A percentile compares a stretch with the other conserved stretches of the same genome.
Evolutionary conservation across 2,113 vertebrate species (phyloP).

Genomic region (Mionectes macconnelli): DNA sequence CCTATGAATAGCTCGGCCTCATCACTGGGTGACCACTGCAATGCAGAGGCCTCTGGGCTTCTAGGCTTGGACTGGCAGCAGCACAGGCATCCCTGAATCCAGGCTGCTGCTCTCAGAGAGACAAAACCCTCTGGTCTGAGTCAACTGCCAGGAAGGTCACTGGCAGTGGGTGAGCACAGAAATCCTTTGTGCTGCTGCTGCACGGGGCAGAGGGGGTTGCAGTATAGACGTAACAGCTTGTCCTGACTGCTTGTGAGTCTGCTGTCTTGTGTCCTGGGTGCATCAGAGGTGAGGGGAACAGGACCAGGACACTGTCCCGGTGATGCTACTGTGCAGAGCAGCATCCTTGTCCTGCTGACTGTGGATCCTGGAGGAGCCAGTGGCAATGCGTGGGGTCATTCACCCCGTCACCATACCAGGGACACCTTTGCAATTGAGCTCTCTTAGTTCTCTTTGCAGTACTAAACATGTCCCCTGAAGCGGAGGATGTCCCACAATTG

Average conservation of each 20-base stretch:
- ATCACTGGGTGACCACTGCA: not conserved
- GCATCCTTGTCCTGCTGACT: not conserved
- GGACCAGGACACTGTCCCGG: not conserved
- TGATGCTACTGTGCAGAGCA: not conserved
- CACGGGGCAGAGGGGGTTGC: not conserved
- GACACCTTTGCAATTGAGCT: not conserved
- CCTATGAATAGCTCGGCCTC: not conserved
- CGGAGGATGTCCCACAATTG: not conserved
- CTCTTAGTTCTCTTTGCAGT: not conserved
- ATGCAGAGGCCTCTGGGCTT: not conserved
- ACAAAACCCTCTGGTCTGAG: not conserved
- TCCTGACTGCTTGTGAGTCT: not conserved
- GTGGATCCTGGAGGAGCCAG: not conserved
- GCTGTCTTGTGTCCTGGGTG: not conserved
- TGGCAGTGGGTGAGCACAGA: conserved; percentile 6
- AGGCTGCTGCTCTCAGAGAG: not conserved
- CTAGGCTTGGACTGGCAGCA: not conserved
- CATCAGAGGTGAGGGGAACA: not conserved
- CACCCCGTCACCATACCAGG: not conserved
- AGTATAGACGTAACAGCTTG: rapidly evolving
- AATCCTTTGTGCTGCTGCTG: not conserved
- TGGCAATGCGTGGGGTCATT: not conserved
- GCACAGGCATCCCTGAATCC: not conserved
- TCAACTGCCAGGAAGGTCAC: not conserved
- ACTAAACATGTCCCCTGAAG: not conserved